Conservation (phyloP, 2,797 vertebrate species). For the Enteromius viviparus region DNA sequence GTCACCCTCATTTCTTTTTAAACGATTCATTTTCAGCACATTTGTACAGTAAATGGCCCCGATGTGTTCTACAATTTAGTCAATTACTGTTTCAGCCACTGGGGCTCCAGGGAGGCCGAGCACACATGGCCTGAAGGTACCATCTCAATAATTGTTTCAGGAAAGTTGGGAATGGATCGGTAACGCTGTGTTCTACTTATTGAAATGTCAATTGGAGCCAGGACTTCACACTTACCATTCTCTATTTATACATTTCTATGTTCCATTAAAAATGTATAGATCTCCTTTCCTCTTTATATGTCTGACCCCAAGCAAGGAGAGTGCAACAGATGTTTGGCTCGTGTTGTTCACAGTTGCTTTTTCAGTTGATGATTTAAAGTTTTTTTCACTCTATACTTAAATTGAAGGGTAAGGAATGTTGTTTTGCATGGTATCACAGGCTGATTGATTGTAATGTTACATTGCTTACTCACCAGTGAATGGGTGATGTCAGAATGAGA, state of each 20-base stretch:
- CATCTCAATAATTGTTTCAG: slow-evolving; percentile 99
- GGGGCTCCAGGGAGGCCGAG: slow-evolving; percentile 97
- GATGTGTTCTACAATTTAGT: slow-evolving; percentile 99
- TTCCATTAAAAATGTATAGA: slow-evolving; percentile 60
- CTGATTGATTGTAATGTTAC: not conserved
- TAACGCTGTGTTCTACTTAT: slow-evolving; percentile 99
- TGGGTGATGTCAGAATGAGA: not conserved
- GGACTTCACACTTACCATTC: slow-evolving; percentile 79
- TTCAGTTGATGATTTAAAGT: not conserved
- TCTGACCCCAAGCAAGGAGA: slow-evolving; percentile 33
- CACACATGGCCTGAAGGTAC: slow-evolving; percentile 99
- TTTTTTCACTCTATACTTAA: not conserved
- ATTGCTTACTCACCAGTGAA: not conserved
- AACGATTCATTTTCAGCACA: slow-evolving; percentile 99
- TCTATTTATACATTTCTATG: slow-evolving; percentile 69
- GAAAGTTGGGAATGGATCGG: slow-evolving; percentile 99
- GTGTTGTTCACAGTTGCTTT: slow-evolving; percentile 7
- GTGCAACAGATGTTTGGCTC: slow-evolving; percentile 34
- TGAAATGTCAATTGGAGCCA: slow-evolving; percentile 99
- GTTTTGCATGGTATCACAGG: not conserved
- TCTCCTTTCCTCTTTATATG: slow-evolving; percentile 33
- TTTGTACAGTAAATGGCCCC: slow-evolving; percentile 97
- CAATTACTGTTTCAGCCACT: slow-evolving; percentile 99
- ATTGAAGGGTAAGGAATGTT: not conserved
- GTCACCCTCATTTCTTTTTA: slow-evolving; percentile 99